Evolutionary conservation across 2,113 vertebrate genomes (phyloP).

Genomic region (Burhinus oedicnemus): DNA sequence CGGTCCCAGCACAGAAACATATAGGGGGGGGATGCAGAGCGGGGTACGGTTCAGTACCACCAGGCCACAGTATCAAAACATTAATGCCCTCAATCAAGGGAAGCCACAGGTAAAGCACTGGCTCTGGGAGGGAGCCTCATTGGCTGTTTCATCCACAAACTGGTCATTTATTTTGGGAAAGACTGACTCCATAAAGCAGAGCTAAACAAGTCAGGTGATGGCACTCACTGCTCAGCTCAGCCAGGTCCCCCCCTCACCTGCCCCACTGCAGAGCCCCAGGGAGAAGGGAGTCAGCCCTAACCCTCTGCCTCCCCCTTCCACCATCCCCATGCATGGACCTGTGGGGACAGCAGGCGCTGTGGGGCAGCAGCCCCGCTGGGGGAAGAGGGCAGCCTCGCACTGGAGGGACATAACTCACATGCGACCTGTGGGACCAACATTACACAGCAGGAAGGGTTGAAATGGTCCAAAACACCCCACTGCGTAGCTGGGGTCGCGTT

Average conservation of each 20-base stretch:
- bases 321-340: background rate
- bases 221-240: background rate
- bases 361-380: background rate
- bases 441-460: background rate
- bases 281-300: background rate
- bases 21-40: background rate
- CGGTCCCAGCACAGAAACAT: background rate
- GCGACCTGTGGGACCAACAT: background rate
- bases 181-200: background rate
- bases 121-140: background rate
- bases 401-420: background rate
- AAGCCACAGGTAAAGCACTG: background rate
- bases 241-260: background rate
- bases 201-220: background rate
- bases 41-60: background rate
- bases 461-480: background rate
- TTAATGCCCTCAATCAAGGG: constrained; percentile 26
- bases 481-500: background rate
- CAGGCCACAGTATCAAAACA: background rate
- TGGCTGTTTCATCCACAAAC: background rate
- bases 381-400: background rate
- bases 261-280: background rate
- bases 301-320: background rate
- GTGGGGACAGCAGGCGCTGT: background rate
- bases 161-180: background rate